These are phyloP conservation scores for Limnephilus rhombicus DNA, from an alignment of 2,888 invertebrate genomes.

Conservation along the genomic window DNA sequence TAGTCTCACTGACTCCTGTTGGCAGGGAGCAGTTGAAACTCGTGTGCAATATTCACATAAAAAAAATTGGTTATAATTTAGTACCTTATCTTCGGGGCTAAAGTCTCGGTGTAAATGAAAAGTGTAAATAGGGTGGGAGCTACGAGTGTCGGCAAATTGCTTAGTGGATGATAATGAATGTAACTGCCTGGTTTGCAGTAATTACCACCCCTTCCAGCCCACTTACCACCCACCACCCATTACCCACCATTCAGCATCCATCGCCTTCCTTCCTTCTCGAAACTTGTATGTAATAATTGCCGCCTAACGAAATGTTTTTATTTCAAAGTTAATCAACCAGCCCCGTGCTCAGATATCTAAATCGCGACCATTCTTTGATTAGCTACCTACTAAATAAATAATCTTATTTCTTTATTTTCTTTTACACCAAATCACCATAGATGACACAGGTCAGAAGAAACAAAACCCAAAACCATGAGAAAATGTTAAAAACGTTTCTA, in stretches of 20 bases:
- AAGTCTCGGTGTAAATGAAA: not conserved
- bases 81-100: too few relatives aligned
- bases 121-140: not conserved
- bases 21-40: too few relatives aligned
- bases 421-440: too few relatives aligned
- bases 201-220: not conserved
- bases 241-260: not conserved
- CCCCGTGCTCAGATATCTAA: not conserved
- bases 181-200: constrained; percentile 49
- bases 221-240: not conserved
- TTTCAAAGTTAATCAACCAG: not conserved
- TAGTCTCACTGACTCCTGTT: too few relatives aligned
- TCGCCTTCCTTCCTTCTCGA: not conserved
- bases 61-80: too few relatives aligned
- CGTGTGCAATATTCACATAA: too few relatives aligned
- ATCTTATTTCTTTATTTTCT: too few relatives aligned
- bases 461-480: too few relatives aligned
- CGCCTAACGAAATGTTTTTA: not conserved
- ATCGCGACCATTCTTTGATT: not conserved
- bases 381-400: not conserved
- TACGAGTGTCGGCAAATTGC: constrained; percentile 4
- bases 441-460: too few relatives aligned
- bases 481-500: too few relatives aligned
- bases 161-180: not conserved
- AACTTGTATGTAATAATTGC: not conserved